Percentiles rank a stretch among this genome's conserved stretches.
phyloP scores from a whole-genome alignment of 2,797 vertebrate genomes.

The Hephaestus fuliginosus region DNA sequence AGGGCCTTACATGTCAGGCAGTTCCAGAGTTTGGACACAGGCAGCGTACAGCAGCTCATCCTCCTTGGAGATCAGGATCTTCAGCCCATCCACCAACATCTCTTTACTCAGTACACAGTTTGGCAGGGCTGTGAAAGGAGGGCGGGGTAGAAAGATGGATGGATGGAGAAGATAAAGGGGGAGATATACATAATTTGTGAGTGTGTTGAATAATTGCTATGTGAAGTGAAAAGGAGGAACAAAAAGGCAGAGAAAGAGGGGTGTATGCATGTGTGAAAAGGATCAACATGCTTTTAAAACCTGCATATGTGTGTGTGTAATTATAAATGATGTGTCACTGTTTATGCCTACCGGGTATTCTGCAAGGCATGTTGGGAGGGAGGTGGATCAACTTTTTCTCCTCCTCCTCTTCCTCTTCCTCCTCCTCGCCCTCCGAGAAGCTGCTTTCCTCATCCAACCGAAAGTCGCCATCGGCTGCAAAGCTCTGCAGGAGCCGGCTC shows the following conservation, averaged over 20 bases:
- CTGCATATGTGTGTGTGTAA: constrained; percentile 42
- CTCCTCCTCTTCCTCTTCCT: constrained; percentile 73
- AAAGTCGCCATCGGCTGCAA: constrained; percentile 92
- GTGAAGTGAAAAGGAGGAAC: constrained; percentile 29
- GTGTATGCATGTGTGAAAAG: constrained; percentile 33
- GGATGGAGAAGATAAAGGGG: constrained; percentile 44
- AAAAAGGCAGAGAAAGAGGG: constrained; percentile 26
- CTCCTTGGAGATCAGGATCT: constrained; percentile 96
- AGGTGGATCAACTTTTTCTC: constrained; percentile 67
- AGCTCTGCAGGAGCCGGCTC: constrained; percentile 94
- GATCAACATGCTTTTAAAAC: constrained; percentile 36
- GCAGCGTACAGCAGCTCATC: constrained; percentile 96
- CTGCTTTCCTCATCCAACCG: constrained; percentile 93
- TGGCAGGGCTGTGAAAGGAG: constrained; percentile 80
- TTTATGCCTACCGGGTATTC: constrained; percentile 77
- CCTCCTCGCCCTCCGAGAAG: constrained; percentile 92
- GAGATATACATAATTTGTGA: constrained; percentile 52
- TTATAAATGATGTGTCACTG: constrained; percentile 39
- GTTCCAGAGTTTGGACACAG: constrained; percentile 93
- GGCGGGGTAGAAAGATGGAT: constrained; percentile 40
- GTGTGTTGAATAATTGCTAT: constrained; percentile 49
- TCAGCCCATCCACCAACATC: constrained; percentile 93
- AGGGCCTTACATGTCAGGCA: constrained; percentile 94
- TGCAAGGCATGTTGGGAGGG: constrained; percentile 82
- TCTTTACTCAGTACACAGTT: constrained; percentile 94